Evolutionary conservation across 2,888 invertebrate species (phyloP), one percentile per base, ranked within the genome.

Genomic region (Ormyrus rosae): DNA sequence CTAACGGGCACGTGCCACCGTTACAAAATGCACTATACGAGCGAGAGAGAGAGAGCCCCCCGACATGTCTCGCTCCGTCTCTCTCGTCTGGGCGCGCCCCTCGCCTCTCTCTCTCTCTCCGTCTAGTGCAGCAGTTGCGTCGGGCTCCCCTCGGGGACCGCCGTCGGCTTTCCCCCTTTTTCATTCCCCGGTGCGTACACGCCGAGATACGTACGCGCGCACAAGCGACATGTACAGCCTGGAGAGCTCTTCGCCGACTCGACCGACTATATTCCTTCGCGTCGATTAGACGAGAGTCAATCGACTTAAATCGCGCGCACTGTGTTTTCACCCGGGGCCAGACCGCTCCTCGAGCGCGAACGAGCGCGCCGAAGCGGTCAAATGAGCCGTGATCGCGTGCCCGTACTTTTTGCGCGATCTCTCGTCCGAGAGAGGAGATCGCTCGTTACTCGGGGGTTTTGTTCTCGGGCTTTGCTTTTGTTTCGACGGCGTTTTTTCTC

Each of bases 1-100:
- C 80, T 85, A 86, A 88, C 88, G 86, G 86, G 86, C 87, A 84
- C 86, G 86, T 86, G 86, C 86, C 87, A 84, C 86, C 86, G 86
- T 88, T 87, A 85, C 87, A 79, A 85, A 84, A 84, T 84, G 84
- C 85, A 85, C 85, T 82, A 82, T 74, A 83, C 34, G 19, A 19
- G 19, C 0, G 19, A 19, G 19, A 19, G 19, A 19, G 34, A 34
- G 34, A 34, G 34, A 73, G 69, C 81, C 83, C 79, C 78, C 77
- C 73, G 78, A 78, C 56, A 50, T 78, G 46, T 50, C 73, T 67
- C 79, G 34, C 73, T 46, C 69, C 51, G 6, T 70, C 82, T 77
- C 79, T 68, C 81, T 70, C 74, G 46, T 71, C 5, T 61, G 13
- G 5, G 51, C 45, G 67, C 73, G 77, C 67, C 78, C 73, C 60